phyloP scores from a whole-genome alignment of 2,888 invertebrate genomes.

The Campopleginae sp. region DNA sequence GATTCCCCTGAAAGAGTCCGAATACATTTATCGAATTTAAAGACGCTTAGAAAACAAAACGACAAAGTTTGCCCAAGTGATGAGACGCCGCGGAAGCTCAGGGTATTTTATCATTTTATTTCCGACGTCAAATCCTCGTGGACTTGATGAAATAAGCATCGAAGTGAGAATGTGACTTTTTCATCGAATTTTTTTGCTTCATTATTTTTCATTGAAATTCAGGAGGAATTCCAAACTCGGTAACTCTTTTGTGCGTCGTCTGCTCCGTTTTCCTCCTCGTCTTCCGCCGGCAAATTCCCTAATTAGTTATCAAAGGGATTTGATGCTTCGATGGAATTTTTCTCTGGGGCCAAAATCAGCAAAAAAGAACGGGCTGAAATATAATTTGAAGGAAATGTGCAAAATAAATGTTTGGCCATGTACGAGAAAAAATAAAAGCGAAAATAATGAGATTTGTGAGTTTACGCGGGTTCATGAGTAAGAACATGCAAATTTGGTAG shows the following conservation, averaged over 20 bases:
- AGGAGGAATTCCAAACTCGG: neutral
- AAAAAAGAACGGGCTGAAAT: neutral
- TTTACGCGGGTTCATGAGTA: neutral
- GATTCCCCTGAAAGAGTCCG: neutral
- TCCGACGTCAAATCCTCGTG: neutral
- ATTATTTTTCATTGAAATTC: constrained; percentile 44
- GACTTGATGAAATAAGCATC: neutral
- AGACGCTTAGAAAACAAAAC: neutral
- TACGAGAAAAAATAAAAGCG: neutral
- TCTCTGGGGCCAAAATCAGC: neutral
- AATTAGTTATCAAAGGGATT: neutral
- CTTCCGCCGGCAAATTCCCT: neutral
- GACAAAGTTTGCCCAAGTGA: neutral
- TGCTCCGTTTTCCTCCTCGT: neutral
- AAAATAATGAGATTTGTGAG: neutral
- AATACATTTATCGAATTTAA: constrained; percentile 3
- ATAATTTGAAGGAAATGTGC: neutral
- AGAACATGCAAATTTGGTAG: neutral
- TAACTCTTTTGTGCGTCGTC: neutral
- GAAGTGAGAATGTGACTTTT: constrained; percentile 6
- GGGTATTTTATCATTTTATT: constrained; percentile 10
- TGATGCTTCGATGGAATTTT: neutral
- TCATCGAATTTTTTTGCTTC: neutral
- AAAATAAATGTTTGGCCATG: neutral
- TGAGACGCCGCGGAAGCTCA: neutral